Percentiles rank a stretch among this genome's conserved stretches.
Evolutionary conservation across 92 coral and sea anemone species (phyloP).

Genomic region (Siderastrea siderea): DNA sequence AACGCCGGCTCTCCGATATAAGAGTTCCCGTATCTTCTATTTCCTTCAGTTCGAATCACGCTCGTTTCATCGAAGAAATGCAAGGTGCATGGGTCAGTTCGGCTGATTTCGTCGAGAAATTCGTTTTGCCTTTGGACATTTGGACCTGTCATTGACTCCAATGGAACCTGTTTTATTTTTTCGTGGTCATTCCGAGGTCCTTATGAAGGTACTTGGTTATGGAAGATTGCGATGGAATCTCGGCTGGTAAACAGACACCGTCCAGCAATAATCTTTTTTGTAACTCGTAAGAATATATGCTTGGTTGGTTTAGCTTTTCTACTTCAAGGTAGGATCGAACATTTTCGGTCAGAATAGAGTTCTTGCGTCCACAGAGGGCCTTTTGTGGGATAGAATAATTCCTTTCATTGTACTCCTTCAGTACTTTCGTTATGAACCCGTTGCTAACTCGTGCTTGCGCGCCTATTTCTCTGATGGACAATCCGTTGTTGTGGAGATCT

Average conservation of each 20-base stretch:
- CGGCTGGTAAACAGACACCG: slow-evolving; percentile 34
- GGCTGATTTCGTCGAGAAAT: slow-evolving; percentile 37
- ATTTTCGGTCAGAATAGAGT: slow-evolving; percentile 18
- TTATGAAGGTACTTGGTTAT: not conserved
- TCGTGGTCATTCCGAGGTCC: slow-evolving; percentile 43
- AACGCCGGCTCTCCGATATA: slow-evolving; percentile 47
- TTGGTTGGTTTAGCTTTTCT: slow-evolving; percentile 46
- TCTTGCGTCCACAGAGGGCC: slow-evolving; percentile 28
- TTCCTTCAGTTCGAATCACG: slow-evolving; percentile 39
- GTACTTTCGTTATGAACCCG: slow-evolving; percentile 33
- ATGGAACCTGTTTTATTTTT: slow-evolving; percentile 41
- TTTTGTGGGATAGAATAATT: slow-evolving; percentile 33
- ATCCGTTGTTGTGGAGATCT: slow-evolving; percentile 27
- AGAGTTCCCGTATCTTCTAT: slow-evolving; percentile 50
- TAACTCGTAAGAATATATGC: slow-evolving; percentile 20
- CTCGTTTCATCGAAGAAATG: slow-evolving; percentile 62
- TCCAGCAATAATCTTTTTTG: slow-evolving; percentile 47
- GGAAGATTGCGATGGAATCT: slow-evolving; percentile 31
- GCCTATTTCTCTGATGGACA: slow-evolving; percentile 31
- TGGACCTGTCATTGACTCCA: slow-evolving; percentile 39
- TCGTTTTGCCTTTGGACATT: slow-evolving; percentile 32
- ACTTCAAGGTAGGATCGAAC: slow-evolving; percentile 46
- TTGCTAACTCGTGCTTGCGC: slow-evolving; percentile 32
- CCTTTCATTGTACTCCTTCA: slow-evolving; percentile 42
- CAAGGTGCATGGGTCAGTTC: slow-evolving; percentile 28